Base-by-base conservation (phyloP, 2,113 vertebrate species). In the Myrmecophaga tridactyla region DNA sequence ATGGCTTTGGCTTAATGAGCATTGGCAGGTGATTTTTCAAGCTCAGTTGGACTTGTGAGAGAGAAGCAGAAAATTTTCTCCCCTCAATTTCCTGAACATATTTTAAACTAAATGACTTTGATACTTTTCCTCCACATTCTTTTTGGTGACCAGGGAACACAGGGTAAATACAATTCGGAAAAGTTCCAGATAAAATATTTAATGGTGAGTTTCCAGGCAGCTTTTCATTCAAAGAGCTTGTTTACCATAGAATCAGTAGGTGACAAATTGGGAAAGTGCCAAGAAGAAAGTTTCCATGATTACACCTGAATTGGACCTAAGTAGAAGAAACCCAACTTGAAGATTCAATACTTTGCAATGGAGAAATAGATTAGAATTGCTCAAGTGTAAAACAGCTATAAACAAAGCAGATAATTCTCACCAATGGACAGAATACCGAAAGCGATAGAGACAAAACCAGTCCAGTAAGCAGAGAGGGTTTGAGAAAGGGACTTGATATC, bases 1-100 rank as follows among this genome's bases (percentile, higher is more conserved):
- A 89, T 17, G 13, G 9, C 91, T 96, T 87, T 77, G 63, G 36
- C 75, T 84, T 89, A 93, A 87, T 93, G 94, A 94, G 43, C 53
- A 67, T 60, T 93, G 80, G 70, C 60, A 92, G 86, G 92, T 97
- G 31, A 96, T 93, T 89, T n/a, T 93, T 80, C 96, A 96, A 94
- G 41, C 83, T 94, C 56, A 69, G 81, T 81, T 96, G 77, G 86
- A 86, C 6, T 53, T 70, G 41, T 58, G 76, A 87, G 56, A 83
- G 3, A 86, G 73, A 96, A 94, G 25, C 31, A 39, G 25, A 82
- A 92, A 92, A 46, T 6, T 31, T 92, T 94, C 36, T 94, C 11
- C n/a, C 15, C 80, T 89, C 72, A 92, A 72, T 93, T 60, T 62
- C 65, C 4, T 36, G 82, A 86, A 91, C 53, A 91, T 56, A 86